A percentile compares a stretch with the other conserved stretches of the same genome.
Evolutionary conservation across 2,888 invertebrate species (phyloP).

Genomic region (Antheraea yamamai): DNA sequence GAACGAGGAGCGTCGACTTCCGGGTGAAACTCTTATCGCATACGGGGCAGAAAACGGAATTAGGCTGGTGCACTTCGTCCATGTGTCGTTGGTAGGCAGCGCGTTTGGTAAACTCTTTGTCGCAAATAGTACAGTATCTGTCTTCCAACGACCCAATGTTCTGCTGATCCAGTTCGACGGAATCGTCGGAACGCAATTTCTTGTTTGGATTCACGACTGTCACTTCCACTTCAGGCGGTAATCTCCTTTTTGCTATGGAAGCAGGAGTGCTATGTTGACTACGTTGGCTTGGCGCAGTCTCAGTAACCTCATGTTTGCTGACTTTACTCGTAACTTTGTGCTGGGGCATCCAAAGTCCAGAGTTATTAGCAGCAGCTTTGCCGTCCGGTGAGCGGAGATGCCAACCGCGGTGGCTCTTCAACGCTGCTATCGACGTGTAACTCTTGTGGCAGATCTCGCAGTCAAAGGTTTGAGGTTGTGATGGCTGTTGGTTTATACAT

Average conservation of each 20-base stretch:
- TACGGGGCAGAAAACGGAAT: slow-evolving; percentile 82
- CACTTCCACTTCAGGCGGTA: slow-evolving; percentile 78
- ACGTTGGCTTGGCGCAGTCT: slow-evolving; percentile 56
- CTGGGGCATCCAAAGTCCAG: slow-evolving; percentile 80
- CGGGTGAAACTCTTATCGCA: slow-evolving; percentile 84
- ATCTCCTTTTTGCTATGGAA: slow-evolving; percentile 61
- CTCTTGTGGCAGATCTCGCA: slow-evolving; percentile 85
- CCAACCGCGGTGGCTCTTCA: slow-evolving; percentile 86
- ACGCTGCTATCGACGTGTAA: slow-evolving; percentile 84
- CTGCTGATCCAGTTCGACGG: slow-evolving; percentile 70
- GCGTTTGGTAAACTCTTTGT: slow-evolving; percentile 83
- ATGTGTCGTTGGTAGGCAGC: slow-evolving; percentile 83
- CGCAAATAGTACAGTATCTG: slow-evolving; percentile 82
- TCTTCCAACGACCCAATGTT: slow-evolving; percentile 71
- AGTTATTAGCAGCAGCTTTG: slow-evolving; percentile 78
- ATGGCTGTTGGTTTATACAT: slow-evolving; percentile 64
- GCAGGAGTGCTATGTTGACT: slow-evolving; percentile 52
- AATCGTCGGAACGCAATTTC: slow-evolving; percentile 73
- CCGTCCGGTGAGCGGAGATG: slow-evolving; percentile 83
- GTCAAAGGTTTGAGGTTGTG: slow-evolving; percentile 75
- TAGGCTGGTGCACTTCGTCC: slow-evolving; percentile 80
- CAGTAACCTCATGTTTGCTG: slow-evolving; percentile 76
- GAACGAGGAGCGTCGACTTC: slow-evolving; percentile 83
- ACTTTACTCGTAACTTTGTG: slow-evolving; percentile 78
- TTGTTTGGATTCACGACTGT: slow-evolving; percentile 79